Evolutionary conservation across 2,888 invertebrate genomes (phyloP).

Genomic region (Choristoneura rosaceana): DNA sequence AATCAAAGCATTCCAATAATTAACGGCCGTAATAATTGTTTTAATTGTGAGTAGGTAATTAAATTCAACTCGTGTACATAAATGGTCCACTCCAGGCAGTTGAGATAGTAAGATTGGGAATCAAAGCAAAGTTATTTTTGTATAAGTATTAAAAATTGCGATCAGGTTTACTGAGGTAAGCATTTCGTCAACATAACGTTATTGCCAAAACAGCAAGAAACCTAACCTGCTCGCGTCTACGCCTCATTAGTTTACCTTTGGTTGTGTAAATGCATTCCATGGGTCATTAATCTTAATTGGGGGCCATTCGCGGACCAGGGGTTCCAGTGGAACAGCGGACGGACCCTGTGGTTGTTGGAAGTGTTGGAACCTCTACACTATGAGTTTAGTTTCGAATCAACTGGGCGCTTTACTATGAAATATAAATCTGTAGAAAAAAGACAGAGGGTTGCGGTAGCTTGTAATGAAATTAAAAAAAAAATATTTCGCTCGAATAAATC

Average conservation of each 20-base stretch:
- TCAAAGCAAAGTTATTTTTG: too few species aligned
- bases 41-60: too few species aligned
- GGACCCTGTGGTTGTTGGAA: slow-evolving; percentile 56
- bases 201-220: background rate
- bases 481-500: too few species aligned
- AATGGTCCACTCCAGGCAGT: too few species aligned
- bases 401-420: background rate
- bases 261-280: slow-evolving; percentile 30
- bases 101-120: too few species aligned
- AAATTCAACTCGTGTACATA: too few species aligned
- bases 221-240: background rate
- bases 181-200: background rate
- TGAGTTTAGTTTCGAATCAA: slow-evolving; percentile 14
- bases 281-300: slow-evolving; percentile 84
- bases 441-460: too few species aligned
- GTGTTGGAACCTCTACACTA: background rate
- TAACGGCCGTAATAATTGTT: too few species aligned
- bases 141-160: background rate
- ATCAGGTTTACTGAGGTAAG: background rate
- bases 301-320: slow-evolving; percentile 80
- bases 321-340: slow-evolving; percentile 67
- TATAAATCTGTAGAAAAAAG: too few species aligned
- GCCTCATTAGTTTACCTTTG: slow-evolving; percentile 27
- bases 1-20: too few species aligned
- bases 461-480: too few species aligned